Base-by-base conservation (phyloP, 2,888 invertebrate genomes). In the Tridacna crocea region DNA sequence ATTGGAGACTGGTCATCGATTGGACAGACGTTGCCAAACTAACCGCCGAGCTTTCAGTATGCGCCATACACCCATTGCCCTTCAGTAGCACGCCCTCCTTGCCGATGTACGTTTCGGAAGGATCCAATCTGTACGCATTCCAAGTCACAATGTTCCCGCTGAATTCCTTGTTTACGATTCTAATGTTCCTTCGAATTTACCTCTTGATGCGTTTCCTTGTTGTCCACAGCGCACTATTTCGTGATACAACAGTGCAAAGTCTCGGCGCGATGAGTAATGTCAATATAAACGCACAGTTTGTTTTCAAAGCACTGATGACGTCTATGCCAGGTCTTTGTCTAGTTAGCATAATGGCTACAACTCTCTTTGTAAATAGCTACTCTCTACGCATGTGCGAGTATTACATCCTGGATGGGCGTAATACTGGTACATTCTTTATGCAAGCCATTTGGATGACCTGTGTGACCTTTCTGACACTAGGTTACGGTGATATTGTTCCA, bases 401-500 rank as follows among this genome's bases (percentile, higher is more conserved):
- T 65, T 90, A 91, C 82, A 88, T 89, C 0, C 87, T 90, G 8
- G 87, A 88, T 3, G 81, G 77, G n/a, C 68, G 77, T 22, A 84
- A 86, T 36, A 85, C 79, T 19, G 85, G 88, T 12, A 87, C 85
- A 46, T 87, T 88, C 72, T 90, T 89, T 75, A 83, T 89, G 65
- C 91, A 91, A 84, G 89, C 91, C n/a, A 82, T 91, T 80, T 92
- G 92, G 92, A 80, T 92, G 81, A 92, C 90, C 22, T 89, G 91
- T 13, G 91, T 92, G 6, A 92, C 92, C 24, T 92, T 92, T 80
- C 80, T 92, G 58, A 92, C 92, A 0, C 83, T 92, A 15, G 92
- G 92, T 17, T 92, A 92, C 75, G 91, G 92, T 46, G 92, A 92
- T 78, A 87, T 92, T n/a, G 89, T 91, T 46, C 92, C 92, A 4